Conservation (phyloP, 2,113 vertebrate genomes). For the Phylloscopus trochiloides region DNA sequence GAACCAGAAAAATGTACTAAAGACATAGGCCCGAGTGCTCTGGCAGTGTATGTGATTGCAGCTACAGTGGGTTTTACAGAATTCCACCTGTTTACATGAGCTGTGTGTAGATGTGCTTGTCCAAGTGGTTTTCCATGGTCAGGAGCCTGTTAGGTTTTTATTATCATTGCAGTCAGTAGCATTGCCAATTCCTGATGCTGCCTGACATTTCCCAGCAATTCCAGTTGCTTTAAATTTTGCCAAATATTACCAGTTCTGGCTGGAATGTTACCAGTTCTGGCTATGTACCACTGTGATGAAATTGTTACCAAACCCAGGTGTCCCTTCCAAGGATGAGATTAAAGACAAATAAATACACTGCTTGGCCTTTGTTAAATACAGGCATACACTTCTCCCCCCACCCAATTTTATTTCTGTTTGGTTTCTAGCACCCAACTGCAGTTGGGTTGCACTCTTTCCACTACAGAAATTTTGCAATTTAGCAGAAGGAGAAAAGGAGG, state of each 20-base stretch:
- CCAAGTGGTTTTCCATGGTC: neutral
- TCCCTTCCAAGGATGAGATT: neutral
- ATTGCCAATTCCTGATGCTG: neutral
- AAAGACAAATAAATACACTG: neutral
- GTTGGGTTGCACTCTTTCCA: neutral
- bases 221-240: neutral
- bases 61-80: neutral
- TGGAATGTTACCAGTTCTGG: neutral
- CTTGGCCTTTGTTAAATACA: neutral
- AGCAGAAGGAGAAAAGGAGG: neutral
- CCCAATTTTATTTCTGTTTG: neutral
- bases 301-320: neutral
- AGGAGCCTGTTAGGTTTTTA: neutral
- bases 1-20: neutral
- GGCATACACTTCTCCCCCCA: rapidly evolving
- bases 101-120: neutral
- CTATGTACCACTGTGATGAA: neutral
- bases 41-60: neutral
- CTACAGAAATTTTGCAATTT: constrained; percentile 30
- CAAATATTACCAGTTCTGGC: neutral
- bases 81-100: neutral
- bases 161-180: neutral
- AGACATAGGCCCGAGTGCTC: neutral
- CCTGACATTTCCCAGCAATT: neutral
- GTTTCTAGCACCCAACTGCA: neutral